A percentile compares a stretch with the other conserved stretches of the same genome.
Conservation (phyloP, 2,888 invertebrate genomes). For the Aporophyla lueneburgensis region DNA sequence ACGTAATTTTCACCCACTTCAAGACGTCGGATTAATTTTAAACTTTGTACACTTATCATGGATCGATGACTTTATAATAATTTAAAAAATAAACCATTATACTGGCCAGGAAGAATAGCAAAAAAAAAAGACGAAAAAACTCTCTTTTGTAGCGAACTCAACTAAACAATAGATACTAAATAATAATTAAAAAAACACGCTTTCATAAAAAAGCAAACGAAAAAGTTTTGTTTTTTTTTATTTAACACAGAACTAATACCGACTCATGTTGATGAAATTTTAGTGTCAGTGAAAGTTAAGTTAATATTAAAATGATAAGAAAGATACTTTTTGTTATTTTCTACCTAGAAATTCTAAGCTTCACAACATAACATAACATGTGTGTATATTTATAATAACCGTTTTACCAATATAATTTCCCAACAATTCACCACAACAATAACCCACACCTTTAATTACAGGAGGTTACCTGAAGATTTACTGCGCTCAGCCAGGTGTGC, state of each 20-base stretch:
- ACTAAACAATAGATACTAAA: too few species aligned
- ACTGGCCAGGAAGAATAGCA: too few species aligned
- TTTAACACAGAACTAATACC: neutral
- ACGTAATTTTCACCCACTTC: too few species aligned
- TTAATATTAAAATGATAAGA: neutral
- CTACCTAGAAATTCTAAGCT: neutral
- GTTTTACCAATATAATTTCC: constrained; percentile 7
- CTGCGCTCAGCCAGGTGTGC: constrained; percentile 65
- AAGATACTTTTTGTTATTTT: neutral
- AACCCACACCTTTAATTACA: constrained; percentile 59
- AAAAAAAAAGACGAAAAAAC: too few species aligned
- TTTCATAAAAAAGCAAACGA: too few species aligned
- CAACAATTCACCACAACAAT: constrained; percentile 38
- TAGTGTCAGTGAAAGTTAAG: neutral
- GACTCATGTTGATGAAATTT: neutral
- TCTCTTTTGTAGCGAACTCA: too few species aligned
- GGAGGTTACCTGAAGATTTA: constrained; percentile 66
- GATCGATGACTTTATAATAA: too few species aligned
- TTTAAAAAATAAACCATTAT: too few species aligned
- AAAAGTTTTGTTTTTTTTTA: too few species aligned
- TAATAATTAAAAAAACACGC: too few species aligned
- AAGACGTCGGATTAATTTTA: too few species aligned
- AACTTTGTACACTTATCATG: too few species aligned
- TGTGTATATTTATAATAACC: neutral
- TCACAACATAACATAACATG: neutral